phyloP scores from a whole-genome alignment of 2,888 invertebrate species.

The Xestoiulus laeticollis region DNA sequence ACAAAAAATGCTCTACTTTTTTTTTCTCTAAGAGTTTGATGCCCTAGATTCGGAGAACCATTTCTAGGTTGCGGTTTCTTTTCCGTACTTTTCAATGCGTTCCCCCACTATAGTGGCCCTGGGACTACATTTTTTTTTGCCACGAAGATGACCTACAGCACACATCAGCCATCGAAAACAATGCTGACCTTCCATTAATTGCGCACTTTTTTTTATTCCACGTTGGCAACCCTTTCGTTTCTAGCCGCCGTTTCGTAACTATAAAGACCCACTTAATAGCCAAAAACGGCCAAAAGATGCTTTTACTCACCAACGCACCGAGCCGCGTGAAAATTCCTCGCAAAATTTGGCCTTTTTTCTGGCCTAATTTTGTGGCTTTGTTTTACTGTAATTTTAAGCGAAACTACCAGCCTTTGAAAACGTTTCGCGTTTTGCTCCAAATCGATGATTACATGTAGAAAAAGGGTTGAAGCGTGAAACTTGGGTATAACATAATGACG shows the following conservation, averaged over 20 bases:
- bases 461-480: neutral
- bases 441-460: neutral
- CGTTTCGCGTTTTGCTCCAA: constrained; percentile 10
- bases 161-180: constrained; percentile 34
- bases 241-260: constrained; percentile 19
- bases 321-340: neutral
- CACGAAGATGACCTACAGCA: constrained; percentile 22
- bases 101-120: constrained; percentile 12
- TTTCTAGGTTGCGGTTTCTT: constrained; percentile 46
- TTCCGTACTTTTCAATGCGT: constrained; percentile 44
- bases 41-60: constrained; percentile 31
- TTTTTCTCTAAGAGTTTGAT: constrained; percentile 32
- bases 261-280: neutral
- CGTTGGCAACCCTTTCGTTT: constrained; percentile 36
- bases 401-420: neutral
- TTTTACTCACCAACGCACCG: constrained; percentile 3
- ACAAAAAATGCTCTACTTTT: constrained; percentile 44
- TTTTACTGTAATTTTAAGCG: constrained; percentile 9
- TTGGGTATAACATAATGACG: neutral
- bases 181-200: constrained; percentile 37
- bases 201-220: neutral
- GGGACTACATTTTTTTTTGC: constrained; percentile 6
- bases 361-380: constrained; percentile 36
- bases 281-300: neutral
- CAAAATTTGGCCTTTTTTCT: neutral